Percentiles rank a stretch among this genome's conserved stretches.
These are phyloP conservation scores for Taxidea taxus DNA, from an alignment of 2,113 vertebrate genomes.

Conservation along the genomic window DNA sequence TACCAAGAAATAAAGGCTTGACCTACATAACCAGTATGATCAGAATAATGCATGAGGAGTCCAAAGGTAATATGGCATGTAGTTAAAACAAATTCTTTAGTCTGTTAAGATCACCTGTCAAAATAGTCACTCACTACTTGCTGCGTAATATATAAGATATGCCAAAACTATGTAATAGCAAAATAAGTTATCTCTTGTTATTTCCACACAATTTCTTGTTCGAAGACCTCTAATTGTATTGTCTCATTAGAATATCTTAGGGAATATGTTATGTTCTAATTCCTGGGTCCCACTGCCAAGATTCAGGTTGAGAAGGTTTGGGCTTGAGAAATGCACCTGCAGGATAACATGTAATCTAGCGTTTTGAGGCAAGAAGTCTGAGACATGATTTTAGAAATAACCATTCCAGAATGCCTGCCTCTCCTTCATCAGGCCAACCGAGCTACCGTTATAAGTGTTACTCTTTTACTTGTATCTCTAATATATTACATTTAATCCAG, in stretches of 20 bases:
- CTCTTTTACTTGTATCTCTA: neutral
- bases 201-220: neutral
- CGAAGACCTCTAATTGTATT: neutral
- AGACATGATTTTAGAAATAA: neutral
- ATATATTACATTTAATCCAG: neutral
- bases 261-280: neutral
- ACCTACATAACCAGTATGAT: neutral
- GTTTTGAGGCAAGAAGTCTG: neutral
- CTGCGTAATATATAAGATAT: neutral
- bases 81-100: neutral
- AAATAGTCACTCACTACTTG: neutral
- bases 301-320: neutral
- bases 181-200: neutral
- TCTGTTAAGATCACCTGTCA: neutral
- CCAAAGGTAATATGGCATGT: neutral
- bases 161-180: neutral
- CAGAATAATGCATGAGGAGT: neutral
- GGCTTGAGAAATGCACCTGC: neutral
- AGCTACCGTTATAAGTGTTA: neutral
- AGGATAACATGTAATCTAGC: rapidly evolving
- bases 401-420: neutral
- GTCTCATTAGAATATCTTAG: neutral
- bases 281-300: neutral
- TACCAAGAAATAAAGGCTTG: neutral
- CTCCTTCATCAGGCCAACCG: neutral